A percentile compares a stretch with the other conserved stretches of the same genome.
These are phyloP conservation scores for Drymodes brunneopygia DNA, from an alignment of 2,113 vertebrate species.

Conservation along the genomic window DNA sequence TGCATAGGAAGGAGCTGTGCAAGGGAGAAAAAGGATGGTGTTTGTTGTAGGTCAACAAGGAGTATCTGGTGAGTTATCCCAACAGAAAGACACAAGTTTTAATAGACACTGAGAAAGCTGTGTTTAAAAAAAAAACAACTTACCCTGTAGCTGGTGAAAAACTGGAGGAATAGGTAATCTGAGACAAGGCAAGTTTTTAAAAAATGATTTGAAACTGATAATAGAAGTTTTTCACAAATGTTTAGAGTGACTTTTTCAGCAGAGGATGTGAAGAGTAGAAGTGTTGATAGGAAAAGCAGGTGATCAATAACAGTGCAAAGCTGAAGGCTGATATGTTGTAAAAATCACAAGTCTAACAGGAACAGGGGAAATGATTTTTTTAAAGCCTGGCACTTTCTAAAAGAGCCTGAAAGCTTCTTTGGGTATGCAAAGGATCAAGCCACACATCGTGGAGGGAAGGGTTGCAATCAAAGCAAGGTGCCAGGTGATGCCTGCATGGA, in stretches of 20 bases:
- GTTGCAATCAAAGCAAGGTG: not conserved
- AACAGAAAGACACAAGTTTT: not conserved
- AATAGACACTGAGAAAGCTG: not conserved
- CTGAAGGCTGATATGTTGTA: not conserved
- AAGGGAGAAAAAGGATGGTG: not conserved
- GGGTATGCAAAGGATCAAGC: not conserved
- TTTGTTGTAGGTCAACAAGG: not conserved
- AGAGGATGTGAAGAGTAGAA: not conserved
- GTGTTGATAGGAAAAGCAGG: not conserved
- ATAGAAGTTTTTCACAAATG: not conserved
- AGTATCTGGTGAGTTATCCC: not conserved
- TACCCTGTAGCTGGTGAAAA: not conserved
- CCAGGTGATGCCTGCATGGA: not conserved
- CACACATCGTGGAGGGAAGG: not conserved
- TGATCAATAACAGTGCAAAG: not conserved
- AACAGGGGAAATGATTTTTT: not conserved
- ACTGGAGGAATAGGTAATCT: not conserved
- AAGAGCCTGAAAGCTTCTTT: not conserved
- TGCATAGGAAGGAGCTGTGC: rapidly evolving
- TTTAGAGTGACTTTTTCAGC: not conserved
- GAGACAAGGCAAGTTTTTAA: not conserved
- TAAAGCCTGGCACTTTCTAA: not conserved
- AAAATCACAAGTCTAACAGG: not conserved
- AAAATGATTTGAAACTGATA: not conserved
- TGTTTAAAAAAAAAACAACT: not conserved